Conservation (phyloP, 1,140 invertebrate species). For the Cyphomyrmex costatus region DNA sequence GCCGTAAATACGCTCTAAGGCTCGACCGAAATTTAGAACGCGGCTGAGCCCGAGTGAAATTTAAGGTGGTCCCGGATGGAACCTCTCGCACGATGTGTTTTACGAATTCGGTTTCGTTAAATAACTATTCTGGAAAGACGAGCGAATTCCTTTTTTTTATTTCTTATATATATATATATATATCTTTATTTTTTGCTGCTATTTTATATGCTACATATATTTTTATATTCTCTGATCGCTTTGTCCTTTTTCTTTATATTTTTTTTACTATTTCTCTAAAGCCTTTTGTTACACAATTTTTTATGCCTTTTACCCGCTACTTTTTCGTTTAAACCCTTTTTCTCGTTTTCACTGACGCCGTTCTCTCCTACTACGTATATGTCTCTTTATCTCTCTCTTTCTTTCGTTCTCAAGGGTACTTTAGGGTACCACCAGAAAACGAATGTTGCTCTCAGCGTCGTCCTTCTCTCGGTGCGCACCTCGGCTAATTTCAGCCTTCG, state of each 20-base stretch:
- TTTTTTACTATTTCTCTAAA: conserved; percentile 2
- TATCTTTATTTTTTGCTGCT: not conserved
- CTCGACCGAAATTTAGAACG: conserved; percentile 64
- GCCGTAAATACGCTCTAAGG: conserved; percentile 46
- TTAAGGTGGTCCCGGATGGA: conserved; percentile 22
- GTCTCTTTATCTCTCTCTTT: not conserved
- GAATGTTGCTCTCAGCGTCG: conserved; percentile 37
- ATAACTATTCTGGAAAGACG: not conserved
- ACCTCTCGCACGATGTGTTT: not conserved
- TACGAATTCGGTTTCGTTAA: conserved; percentile 18
- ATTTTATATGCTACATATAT: not conserved
- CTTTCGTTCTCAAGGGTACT: not conserved
- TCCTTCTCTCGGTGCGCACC: conserved; percentile 37
- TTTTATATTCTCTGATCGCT: not conserved
- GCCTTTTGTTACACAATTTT: conserved; percentile 12
- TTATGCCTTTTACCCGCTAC: conserved; percentile 21
- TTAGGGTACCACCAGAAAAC: conserved; percentile 38
- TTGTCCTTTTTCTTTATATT: not conserved
- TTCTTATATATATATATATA: too few relatives aligned
- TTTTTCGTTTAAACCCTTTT: conserved; percentile 2
- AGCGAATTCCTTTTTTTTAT: too few relatives aligned
- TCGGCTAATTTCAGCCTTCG: conserved; percentile 52
- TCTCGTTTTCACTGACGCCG: not conserved
- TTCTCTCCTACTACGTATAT: conserved; percentile 6
- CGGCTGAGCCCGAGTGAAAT: conserved; percentile 28